A percentile compares a stretch with the other conserved stretches of the same genome.
phyloP scores from a whole-genome alignment of 1,140 invertebrate species.

The Drosophila chauvacae region DNA sequence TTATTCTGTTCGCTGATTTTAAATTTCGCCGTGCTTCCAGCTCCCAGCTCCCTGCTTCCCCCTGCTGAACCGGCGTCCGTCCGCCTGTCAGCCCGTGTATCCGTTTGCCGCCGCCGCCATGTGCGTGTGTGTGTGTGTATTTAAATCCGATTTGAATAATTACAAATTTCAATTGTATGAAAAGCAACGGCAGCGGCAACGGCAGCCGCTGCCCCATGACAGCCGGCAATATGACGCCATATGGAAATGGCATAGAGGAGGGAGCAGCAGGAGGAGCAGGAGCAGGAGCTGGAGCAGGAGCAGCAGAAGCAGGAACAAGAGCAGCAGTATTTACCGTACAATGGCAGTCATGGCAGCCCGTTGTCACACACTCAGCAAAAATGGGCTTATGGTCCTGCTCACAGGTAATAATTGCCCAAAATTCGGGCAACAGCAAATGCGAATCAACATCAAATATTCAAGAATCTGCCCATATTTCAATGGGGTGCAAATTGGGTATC shows the following conservation, averaged over 20 bases:
- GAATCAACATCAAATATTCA: not conserved
- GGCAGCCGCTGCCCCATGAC: conserved; percentile 41
- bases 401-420: conserved; percentile 1
- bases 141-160: conserved; percentile 83
- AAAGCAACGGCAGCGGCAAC: conserved; percentile 59
- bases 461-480: not conserved
- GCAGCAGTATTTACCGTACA: conserved; percentile 66
- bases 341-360: conserved; percentile 46
- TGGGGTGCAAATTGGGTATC: not conserved
- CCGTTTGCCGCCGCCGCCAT: conserved; percentile 25
- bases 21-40: conserved; percentile 35
- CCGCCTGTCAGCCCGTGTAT: conserved; percentile 37
- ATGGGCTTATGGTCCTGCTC: fast-evolving
- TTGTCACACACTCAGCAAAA: conserved; percentile 21
- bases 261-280: not conserved
- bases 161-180: conserved; percentile 82
- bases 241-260: conserved; percentile 67
- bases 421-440: not conserved
- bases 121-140: conserved; percentile 56
- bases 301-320: not conserved
- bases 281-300: conserved; percentile 5
- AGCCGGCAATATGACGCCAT: conserved; percentile 76
- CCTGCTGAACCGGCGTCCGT: conserved; percentile 2
- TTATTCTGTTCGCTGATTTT: conserved; percentile 46
- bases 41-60: not conserved